Conservation (phyloP, 2,888 invertebrate genomes). For the Diarsia rubi region DNA sequence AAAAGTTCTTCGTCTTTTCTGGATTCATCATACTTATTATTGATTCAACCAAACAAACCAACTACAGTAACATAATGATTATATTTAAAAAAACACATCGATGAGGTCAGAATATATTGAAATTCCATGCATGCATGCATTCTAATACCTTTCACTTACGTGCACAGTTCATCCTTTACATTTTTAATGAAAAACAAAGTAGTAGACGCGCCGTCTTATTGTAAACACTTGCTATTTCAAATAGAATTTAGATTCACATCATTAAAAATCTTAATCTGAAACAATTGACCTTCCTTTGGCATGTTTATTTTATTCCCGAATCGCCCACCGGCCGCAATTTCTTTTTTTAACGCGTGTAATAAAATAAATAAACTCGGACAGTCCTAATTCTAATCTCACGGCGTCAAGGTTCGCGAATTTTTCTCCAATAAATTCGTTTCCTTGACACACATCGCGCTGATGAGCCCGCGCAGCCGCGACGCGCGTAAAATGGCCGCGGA, state of each 20-base stretch:
- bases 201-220: constrained; percentile 3
- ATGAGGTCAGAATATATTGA: constrained; percentile 45
- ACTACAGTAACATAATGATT: neutral
- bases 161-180: constrained; percentile 46
- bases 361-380: constrained; percentile 83
- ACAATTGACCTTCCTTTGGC: constrained; percentile 52
- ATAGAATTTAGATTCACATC: constrained; percentile 11
- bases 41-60: neutral
- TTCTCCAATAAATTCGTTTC: constrained; percentile 83
- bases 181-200: constrained; percentile 41
- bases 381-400: constrained; percentile 86
- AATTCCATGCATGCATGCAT: constrained; percentile 45
- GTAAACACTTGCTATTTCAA: constrained; percentile 38
- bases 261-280: constrained; percentile 36
- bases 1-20: neutral
- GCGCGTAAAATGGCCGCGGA: constrained; percentile 72
- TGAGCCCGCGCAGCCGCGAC: constrained; percentile 78
- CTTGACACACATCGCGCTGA: constrained; percentile 85
- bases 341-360: constrained; percentile 69
- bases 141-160: constrained; percentile 59
- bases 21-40: neutral
- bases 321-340: constrained; percentile 57
- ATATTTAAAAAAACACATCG: constrained; percentile 13
- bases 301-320: constrained; percentile 43
- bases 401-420: constrained; percentile 87